These are phyloP conservation scores for Hirundo rustica DNA, from an alignment of 2,797 vertebrate species.

Conservation along the genomic window DNA sequence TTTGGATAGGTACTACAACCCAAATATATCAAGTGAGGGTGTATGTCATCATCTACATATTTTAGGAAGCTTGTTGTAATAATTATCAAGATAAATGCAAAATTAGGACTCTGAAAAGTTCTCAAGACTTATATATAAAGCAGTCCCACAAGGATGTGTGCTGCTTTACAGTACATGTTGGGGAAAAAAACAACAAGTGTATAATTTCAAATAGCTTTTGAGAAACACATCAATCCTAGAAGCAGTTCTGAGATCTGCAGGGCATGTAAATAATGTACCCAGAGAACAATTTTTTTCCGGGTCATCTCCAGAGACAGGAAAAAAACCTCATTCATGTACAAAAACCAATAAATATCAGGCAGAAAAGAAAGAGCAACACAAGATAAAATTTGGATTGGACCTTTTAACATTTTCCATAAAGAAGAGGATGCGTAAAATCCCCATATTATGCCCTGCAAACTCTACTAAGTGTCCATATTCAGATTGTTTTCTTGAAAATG, in stretches of 20 bases:
- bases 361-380: not conserved
- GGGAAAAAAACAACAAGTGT: not conserved
- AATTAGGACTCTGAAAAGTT: not conserved
- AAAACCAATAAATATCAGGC: not conserved
- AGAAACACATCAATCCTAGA: not conserved
- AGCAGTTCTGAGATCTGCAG: not conserved
- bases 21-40: not conserved
- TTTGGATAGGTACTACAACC: not conserved
- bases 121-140: not conserved
- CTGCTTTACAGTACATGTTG: not conserved
- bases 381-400: not conserved
- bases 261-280: not conserved
- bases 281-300: not conserved
- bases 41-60: not conserved
- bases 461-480: not conserved
- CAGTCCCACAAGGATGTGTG: not conserved
- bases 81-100: not conserved
- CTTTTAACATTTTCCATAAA: not conserved
- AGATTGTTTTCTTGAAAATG: not conserved
- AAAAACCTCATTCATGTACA: fast-evolving
- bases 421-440: fast-evolving
- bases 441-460: not conserved
- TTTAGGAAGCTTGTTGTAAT: not conserved
- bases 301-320: not conserved
- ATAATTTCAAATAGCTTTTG: not conserved